Evolutionary conservation across 2,113 vertebrate species (phyloP).

Genomic region (Elaphurus davidianus): DNA sequence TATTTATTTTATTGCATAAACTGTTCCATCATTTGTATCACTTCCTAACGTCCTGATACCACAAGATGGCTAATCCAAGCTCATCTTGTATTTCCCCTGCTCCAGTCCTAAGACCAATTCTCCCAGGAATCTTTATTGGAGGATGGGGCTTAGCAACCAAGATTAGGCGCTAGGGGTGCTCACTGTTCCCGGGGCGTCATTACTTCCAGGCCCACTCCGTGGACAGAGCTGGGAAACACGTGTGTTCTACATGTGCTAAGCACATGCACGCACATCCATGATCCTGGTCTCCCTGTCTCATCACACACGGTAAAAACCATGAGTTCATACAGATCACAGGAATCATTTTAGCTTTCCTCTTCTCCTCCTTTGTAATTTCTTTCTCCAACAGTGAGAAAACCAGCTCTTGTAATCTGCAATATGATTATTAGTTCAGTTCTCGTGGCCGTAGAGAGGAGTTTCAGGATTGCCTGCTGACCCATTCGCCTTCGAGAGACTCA

Average conservation of each 20-base stretch:
- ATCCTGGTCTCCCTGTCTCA: background rate
- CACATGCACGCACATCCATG: background rate
- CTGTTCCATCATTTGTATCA: no score
- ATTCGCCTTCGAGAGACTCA: fast-evolving
- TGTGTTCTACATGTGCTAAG: fast-evolving
- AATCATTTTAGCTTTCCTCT: no score
- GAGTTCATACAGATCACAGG: fast-evolving
- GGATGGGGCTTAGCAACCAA: background rate
- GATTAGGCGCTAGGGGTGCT: fast-evolving
- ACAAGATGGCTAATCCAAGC: background rate
- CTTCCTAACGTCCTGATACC: background rate
- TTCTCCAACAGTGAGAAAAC: background rate
- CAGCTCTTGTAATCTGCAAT: background rate
- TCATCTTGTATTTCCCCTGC: background rate
- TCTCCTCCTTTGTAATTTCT: no score
- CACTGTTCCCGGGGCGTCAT: fast-evolving
- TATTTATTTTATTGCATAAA: no score
- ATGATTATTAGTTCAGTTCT: fast-evolving
- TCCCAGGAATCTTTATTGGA: background rate
- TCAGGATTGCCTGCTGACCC: background rate
- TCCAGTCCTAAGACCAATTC: background rate
- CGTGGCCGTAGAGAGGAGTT: fast-evolving
- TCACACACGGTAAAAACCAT: fast-evolving
- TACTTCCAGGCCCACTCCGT: fast-evolving
- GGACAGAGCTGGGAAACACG: background rate